phyloP scores from a whole-genome alignment of 37 sponge, comb jelly and placozoan genomes.

The Eunapius fragilis region DNA sequence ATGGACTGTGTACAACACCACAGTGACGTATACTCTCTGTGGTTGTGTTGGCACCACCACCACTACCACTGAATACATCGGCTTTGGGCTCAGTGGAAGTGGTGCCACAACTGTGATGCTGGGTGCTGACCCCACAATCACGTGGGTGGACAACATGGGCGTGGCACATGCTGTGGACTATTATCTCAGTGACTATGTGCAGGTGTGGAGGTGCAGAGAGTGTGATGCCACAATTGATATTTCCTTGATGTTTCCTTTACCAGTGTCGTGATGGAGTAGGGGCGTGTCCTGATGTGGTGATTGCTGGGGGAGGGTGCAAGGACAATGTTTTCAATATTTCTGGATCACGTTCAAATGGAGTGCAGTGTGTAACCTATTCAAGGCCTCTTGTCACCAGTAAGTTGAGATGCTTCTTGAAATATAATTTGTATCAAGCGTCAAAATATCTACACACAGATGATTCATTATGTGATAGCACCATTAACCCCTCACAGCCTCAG shows the following conservation, averaged over 20 bases:
- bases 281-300: slow-evolving; percentile 32
- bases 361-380: slow-evolving; percentile 21
- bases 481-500: slow-evolving; percentile 27
- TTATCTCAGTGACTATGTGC: slow-evolving; percentile 14
- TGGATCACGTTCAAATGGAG: background rate
- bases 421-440: too few species aligned
- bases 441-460: slow-evolving; percentile 3
- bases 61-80: slow-evolving; percentile 25
- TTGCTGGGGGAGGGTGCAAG: slow-evolving; percentile 1
- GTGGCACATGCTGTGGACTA: slow-evolving; percentile 29
- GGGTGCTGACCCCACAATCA: slow-evolving; percentile 24
- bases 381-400: slow-evolving; percentile 20
- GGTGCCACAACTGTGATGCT: slow-evolving; percentile 6
- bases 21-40: slow-evolving; percentile 23
- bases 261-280: slow-evolving; percentile 56
- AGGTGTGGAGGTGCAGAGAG: slow-evolving; percentile 1
- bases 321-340: slow-evolving; percentile 1
- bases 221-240: background rate
- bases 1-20: background rate
- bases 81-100: slow-evolving; percentile 59
- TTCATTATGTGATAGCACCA: background rate
- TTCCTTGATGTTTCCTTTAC: background rate
- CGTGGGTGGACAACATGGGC: slow-evolving; percentile 19
- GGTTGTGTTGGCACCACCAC: slow-evolving; percentile 23
- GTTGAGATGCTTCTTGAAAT: background rate